A percentile compares a stretch with the other conserved stretches of the same genome.
phyloP scores from a whole-genome alignment of 2,113 vertebrate species.

The Myrmecophaga tridactyla region DNA sequence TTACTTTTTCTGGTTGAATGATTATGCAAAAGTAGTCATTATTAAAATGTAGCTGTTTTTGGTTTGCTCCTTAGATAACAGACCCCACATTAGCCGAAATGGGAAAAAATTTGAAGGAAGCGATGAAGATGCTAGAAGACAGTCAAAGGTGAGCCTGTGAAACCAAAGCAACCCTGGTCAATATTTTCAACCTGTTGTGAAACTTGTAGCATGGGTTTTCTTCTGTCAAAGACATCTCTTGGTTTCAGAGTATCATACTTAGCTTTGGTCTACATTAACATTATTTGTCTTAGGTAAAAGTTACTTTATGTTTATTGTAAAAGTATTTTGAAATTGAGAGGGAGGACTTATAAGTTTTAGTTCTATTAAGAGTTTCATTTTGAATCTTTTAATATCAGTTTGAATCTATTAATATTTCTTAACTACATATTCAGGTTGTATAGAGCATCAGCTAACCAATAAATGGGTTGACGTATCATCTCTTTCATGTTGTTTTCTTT shows the following conservation, averaged over 20 bases:
- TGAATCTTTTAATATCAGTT: slow-evolving; percentile 40
- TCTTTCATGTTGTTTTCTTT: neutral
- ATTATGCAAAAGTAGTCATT: neutral
- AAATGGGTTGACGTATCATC: neutral
- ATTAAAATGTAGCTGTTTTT: neutral
- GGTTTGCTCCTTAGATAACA: slow-evolving; percentile 82
- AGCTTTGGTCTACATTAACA: neutral
- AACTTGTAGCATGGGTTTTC: neutral
- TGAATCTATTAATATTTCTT: slow-evolving; percentile 46
- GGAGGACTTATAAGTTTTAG: neutral
- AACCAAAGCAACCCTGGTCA: neutral
- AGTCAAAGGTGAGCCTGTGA: slow-evolving; percentile 85
- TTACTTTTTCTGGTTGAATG: slow-evolving; percentile 39
- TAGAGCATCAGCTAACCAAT: neutral
- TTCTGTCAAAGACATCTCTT: neutral
- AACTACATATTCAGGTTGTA: neutral
- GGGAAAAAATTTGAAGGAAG: slow-evolving; percentile 94
- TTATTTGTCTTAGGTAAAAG: slow-evolving; percentile 10
- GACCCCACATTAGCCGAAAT: slow-evolving; percentile 92
- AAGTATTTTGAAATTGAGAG: neutral
- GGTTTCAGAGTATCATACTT: neutral
- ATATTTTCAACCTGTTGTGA: neutral
- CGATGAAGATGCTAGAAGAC: slow-evolving; percentile 93
- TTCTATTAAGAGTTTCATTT: slow-evolving; percentile 45
- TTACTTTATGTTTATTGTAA: slow-evolving; percentile 49